Evolutionary conservation across 2,113 vertebrate species (phyloP), one percentile per base, ranked within the genome.

Genomic region (Solenodon paradoxus): DNA sequence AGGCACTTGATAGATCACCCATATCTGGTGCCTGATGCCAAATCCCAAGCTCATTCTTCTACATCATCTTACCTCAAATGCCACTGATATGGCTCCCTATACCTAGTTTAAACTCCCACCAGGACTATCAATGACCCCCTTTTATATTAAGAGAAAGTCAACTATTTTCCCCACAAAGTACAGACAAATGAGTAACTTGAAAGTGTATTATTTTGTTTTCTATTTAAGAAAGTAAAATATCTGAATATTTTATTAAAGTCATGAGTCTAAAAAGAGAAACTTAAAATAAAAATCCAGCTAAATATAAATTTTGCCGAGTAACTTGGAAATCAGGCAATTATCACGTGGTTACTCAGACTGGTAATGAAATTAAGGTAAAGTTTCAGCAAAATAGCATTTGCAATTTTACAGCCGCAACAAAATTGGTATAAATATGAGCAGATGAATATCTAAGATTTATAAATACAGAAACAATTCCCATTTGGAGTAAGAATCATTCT

Each of bases 361-460:
- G 96, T 97, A 97, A 97, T 96, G 64, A 96, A 97, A 97, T 97
- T 97, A 95, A 96, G 96, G 97, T 91, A 94, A 83, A 95, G 86
- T 96, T 97, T 97, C 95, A 97, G 95, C 89, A 97, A 97, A 97
- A 97, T 93, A 97, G 97, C 95, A 97, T 97, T 96, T 97, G 95
- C 49, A 96, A 96, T 95, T 96, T 97, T 93, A 87, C 71, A 97
- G 96, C 49, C 59, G 0, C 84, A 93, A 71, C 75, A 94, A 96
- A 93, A 97, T 72, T 83, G 92, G 81, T 96, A 24, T 96, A 97
- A 97, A 97, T 97, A 97, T 87, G 87, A 97, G 75, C 97, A 97
- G 93, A 97, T 97, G 89, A 91, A 74, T 97, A 12, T 87, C 83
- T 96, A 51, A 71, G 87, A 94, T 95, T 96, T 94, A 94, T 92